phyloP scores from a whole-genome alignment of 92 coral and sea anemone species.

The Nematostella vectensis region DNA sequence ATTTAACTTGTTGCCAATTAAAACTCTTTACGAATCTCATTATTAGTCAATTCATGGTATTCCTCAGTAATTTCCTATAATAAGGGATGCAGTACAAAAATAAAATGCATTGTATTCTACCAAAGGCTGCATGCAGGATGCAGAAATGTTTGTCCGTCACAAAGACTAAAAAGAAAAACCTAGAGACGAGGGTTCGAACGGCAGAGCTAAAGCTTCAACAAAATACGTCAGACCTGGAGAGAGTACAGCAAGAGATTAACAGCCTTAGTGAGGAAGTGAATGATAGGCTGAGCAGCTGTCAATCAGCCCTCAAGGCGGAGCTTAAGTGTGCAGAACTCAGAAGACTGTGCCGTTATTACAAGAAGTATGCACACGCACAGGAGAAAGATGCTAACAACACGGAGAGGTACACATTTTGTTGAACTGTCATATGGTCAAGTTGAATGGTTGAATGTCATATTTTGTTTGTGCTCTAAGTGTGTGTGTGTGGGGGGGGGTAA shows the following conservation, averaged over 20 bases:
- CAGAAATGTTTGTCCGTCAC: conserved; percentile 63
- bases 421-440: conserved; percentile 1
- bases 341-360: conserved; percentile 77
- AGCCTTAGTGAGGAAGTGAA: conserved; percentile 24
- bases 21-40: no score
- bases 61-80: no score
- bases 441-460: no score
- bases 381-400: conserved; percentile 66
- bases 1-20: no score
- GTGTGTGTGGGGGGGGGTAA: no score
- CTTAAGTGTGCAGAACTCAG: conserved; percentile 54
- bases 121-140: conserved; percentile 50
- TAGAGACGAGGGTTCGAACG: conserved; percentile 40
- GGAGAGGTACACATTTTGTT: conserved; percentile 67
- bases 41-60: no score
- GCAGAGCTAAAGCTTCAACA: conserved; percentile 48
- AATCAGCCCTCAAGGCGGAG: conserved; percentile 32
- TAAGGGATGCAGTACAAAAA: no score
- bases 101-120: no score
- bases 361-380: conserved; percentile 51
- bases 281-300: conserved; percentile 28
- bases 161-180: conserved; percentile 62
- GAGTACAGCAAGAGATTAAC: conserved; percentile 52
- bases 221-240: conserved; percentile 60
- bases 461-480: no score